Evolutionary conservation across 2,797 vertebrate genomes (phyloP).

Genomic region (Helarctos malayanus): DNA sequence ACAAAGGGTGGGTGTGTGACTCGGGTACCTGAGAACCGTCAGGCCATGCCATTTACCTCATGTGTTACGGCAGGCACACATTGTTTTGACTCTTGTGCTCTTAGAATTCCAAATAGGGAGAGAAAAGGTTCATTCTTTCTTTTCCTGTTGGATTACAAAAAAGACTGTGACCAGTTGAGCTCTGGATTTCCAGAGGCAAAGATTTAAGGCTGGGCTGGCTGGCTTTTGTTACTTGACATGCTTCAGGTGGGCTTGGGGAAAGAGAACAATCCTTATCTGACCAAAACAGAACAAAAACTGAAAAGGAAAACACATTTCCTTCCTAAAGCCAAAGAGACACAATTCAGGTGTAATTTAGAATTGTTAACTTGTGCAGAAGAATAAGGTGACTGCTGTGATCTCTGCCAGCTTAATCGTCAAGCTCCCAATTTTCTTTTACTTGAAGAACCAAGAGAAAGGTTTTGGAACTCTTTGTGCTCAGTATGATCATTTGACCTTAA

Average conservation of each 20-base stretch:
- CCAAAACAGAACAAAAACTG: background rate
- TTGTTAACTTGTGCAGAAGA: background rate
- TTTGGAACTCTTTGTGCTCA: background rate
- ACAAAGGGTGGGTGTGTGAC: background rate
- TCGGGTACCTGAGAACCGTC: background rate
- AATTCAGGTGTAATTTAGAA: background rate
- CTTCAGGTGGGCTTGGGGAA: background rate
- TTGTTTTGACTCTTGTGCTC: background rate
- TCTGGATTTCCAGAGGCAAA: conserved; percentile 42
- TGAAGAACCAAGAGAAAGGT: background rate
- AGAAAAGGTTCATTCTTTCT: background rate
- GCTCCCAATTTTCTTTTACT: background rate
- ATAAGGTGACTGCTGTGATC: background rate
- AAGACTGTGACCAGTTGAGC: background rate
- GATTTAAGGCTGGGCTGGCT: background rate
- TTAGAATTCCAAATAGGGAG: conserved; percentile 38
- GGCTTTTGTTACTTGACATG: background rate
- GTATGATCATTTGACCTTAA: background rate
- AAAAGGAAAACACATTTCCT: conserved; percentile 24
- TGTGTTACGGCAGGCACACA: background rate
- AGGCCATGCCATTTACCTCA: background rate
- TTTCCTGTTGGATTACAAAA: conserved; percentile 52
- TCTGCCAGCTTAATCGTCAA: background rate
- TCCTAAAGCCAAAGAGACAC: conserved; percentile 50
- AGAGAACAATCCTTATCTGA: background rate